A percentile compares a stretch with the other conserved stretches of the same genome.
phyloP scores from a whole-genome alignment of 1,140 invertebrate genomes.

The Ostrea denselamellosa region DNA sequence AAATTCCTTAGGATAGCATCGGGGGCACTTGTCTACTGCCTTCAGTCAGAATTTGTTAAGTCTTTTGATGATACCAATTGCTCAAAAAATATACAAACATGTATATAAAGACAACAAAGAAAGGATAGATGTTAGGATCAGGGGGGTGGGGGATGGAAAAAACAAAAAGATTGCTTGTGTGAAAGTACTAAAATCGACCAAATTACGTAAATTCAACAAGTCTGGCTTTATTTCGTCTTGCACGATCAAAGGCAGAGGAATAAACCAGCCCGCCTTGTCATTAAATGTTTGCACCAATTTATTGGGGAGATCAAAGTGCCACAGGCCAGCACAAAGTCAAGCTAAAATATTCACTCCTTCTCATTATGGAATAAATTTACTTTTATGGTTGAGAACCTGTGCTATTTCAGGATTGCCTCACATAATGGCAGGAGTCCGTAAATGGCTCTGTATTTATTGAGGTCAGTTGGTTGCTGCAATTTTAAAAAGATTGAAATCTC shows the following conservation, averaged over 20 bases:
- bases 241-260: slow-evolving; percentile 27
- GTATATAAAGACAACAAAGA: slow-evolving; percentile 36
- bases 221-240: slow-evolving; percentile 21
- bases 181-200: slow-evolving; percentile 1
- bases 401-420: slow-evolving; percentile 2
- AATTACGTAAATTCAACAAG: slow-evolving; percentile 12
- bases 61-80: slow-evolving; percentile 23
- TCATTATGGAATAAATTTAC: slow-evolving; percentile 32
- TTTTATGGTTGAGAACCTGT: slow-evolving; percentile 23
- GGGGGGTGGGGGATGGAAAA: background rate
- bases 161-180: background rate
- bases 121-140: background rate
- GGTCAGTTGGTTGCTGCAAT: background rate
- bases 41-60: slow-evolving; percentile 1
- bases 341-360: slow-evolving; percentile 19
- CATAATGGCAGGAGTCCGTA: background rate
- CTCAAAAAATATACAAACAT: slow-evolving; percentile 19
- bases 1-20: background rate
- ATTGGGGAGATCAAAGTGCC: slow-evolving; percentile 23
- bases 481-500: slow-evolving; percentile 3
- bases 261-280: slow-evolving; percentile 11
- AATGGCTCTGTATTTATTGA: background rate
- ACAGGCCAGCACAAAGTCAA: background rate
- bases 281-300: slow-evolving; percentile 40
- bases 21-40: slow-evolving; percentile 10